A percentile compares a stretch with the other conserved stretches of the same genome.
Conservation (phyloP, 1,140 invertebrate species). For the Lucilia cuprina region DNA sequence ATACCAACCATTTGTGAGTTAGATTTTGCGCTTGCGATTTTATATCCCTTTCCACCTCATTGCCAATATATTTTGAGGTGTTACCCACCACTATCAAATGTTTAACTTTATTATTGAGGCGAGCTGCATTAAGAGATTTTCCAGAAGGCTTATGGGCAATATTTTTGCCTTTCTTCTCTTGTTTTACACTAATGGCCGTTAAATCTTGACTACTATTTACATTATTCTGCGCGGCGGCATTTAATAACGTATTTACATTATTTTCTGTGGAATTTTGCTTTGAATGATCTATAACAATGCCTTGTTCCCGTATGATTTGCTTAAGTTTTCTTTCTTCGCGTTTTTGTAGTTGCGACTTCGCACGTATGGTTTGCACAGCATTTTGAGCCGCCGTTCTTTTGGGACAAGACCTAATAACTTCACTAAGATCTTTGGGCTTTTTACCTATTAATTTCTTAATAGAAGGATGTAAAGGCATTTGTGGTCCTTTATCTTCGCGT, state of each 20-base stretch:
- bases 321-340: constrained; percentile 45
- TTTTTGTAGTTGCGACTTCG: constrained; percentile 44
- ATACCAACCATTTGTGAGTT: constrained; percentile 92
- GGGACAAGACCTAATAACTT: constrained; percentile 60
- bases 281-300: constrained; percentile 57
- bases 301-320: constrained; percentile 48
- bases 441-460: constrained; percentile 73
- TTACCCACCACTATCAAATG: constrained; percentile 76
- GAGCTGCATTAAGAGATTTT: constrained; percentile 43
- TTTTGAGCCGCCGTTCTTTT: constrained; percentile 63
- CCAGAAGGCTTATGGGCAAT: constrained; percentile 11
- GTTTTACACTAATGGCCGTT: not conserved
- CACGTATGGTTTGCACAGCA: constrained; percentile 61
- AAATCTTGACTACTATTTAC: not conserved
- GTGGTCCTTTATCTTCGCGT: constrained; percentile 50
- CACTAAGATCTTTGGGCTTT: constrained; percentile 62
- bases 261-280: constrained; percentile 56
- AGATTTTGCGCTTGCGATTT: constrained; percentile 59
- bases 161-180: not conserved
- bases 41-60: constrained; percentile 67
- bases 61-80: constrained; percentile 82
- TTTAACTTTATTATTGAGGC: constrained; percentile 56
- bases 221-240: not conserved
- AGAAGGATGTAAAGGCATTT: constrained; percentile 76
- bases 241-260: not conserved